Percentiles rank a stretch among this genome's conserved stretches.
Evolutionary conservation across 2,797 vertebrate genomes (phyloP).

Genomic region (Eulemur rubriventer): DNA sequence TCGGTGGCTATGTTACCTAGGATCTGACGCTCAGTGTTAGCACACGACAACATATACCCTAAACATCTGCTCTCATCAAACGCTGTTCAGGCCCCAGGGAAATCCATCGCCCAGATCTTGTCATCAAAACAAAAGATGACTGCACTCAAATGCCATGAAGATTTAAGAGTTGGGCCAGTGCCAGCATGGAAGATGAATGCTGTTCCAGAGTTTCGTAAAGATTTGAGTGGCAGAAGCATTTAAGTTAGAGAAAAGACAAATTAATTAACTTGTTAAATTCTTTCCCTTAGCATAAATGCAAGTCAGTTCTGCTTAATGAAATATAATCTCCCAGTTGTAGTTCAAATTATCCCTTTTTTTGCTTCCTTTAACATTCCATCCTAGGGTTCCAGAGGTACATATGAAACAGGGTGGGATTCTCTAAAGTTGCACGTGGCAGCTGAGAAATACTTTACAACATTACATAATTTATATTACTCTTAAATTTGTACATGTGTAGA

Average conservation of each 20-base stretch:
- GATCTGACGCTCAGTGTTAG: not conserved
- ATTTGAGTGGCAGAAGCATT: slow-evolving; percentile 23
- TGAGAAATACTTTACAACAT: not conserved
- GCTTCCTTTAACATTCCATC: not conserved
- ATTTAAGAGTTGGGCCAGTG: not conserved
- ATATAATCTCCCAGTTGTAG: not conserved
- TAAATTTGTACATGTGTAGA: not conserved
- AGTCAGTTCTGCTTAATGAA: not conserved
- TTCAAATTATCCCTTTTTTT: not conserved
- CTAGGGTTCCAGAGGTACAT: not conserved
- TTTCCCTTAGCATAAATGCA: slow-evolving; percentile 3
- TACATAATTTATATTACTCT: not conserved
- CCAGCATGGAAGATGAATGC: not conserved
- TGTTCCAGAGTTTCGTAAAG: not conserved
- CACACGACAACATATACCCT: not conserved
- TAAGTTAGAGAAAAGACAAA: slow-evolving; percentile 30
- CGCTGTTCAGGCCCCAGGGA: not conserved
- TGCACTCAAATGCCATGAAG: not conserved
- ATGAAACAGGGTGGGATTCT: not conserved
- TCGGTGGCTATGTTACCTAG: not conserved
- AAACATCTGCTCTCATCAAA: not conserved
- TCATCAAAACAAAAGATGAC: not conserved
- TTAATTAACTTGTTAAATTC: slow-evolving; percentile 16
- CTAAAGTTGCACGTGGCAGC: not conserved
- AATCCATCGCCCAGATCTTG: not conserved